Evolutionary conservation across 2,113 vertebrate species (phyloP), one percentile per base, ranked within the genome.

Genomic region (Dolichotis patagonum): DNA sequence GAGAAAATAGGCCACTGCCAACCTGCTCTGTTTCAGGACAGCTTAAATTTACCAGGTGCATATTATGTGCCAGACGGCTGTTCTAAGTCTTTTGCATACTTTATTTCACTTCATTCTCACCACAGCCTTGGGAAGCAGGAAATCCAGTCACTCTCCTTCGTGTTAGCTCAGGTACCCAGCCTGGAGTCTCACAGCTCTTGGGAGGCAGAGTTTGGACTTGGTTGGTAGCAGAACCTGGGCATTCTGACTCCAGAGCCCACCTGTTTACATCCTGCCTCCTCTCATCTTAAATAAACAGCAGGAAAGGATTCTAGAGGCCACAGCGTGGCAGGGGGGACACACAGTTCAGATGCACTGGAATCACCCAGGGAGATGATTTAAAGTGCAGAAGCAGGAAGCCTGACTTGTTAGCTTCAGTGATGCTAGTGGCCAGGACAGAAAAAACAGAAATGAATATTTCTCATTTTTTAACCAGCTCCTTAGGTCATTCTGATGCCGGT

Each of bases 91-190:
- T 94, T 88, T 73, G n/a, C 28, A 30, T 41, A 10, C n/a, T 92
- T 96, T 78, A 38, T 87, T 96, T 88, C 26, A 63, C 41, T 63
- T 87, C 63, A 65, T 88, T 69, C 58, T 93, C 46, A 69, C 35
- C 67, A 65, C 24, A 92, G 19, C n/a, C 81, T 75, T 62, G 28
- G 1, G 19, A 95, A 52, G 22, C 2, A 69, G 67, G 52, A 16
- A 38, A 1, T 78, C n/a, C 22, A 78, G 9, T 49, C 56, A 80
- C 69, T n/a, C 52, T 85, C 62, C 80, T 62, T 81, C 67, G n/a
- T n/a, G 14, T 2, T 1, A 69, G 78, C 54, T 56, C 69, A 73
- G 46, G 49, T 63, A 81, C 84, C 6, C 8, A 32, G 22, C 16
- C 22, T 71, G 43, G 67, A 85, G 77, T 91, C 56, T 78, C 54